Evolutionary conservation across 2,797 vertebrate genomes (phyloP).

Genomic region (Tamandua tetradactyla): DNA sequence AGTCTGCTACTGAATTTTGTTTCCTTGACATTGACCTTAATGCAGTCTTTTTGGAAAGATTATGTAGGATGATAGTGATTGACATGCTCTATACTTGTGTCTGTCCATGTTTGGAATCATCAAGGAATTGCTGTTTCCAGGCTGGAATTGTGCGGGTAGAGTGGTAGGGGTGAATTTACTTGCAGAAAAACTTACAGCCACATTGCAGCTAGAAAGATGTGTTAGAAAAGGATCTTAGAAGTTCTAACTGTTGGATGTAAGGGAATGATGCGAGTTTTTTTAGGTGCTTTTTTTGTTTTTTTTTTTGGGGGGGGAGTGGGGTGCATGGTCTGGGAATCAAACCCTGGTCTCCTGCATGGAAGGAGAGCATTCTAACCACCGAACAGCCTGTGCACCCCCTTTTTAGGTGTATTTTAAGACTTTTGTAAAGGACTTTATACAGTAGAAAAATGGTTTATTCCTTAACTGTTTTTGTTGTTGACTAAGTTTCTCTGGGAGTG

Average conservation of each 20-base stretch:
- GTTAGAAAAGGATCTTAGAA: background rate
- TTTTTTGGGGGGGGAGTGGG: too few relatives aligned
- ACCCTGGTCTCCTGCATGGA: too few relatives aligned
- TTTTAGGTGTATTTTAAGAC: conserved; percentile 30
- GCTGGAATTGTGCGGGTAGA: background rate
- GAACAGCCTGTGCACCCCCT: too few relatives aligned
- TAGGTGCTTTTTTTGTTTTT: too few relatives aligned
- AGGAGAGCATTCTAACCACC: too few relatives aligned
- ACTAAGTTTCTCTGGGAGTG: background rate
- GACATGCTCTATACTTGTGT: background rate
- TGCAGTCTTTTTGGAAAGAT: background rate
- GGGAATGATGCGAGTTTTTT: conserved; percentile 24
- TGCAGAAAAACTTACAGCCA: background rate
- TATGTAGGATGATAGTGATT: background rate
- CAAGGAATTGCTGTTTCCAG: background rate
- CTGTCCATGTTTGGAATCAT: background rate
- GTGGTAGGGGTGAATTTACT: background rate
- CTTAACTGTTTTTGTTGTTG: conserved; percentile 29
- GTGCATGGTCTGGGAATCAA: too few relatives aligned
- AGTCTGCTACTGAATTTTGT: background rate
- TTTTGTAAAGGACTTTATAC: background rate
- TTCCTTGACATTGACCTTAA: conserved; percentile 32
- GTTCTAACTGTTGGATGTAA: background rate
- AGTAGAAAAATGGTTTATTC: conserved; percentile 1
- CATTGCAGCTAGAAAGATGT: background rate